phyloP scores from a whole-genome alignment of 1,140 invertebrate species.

The Geopemphigus sp. region DNA sequence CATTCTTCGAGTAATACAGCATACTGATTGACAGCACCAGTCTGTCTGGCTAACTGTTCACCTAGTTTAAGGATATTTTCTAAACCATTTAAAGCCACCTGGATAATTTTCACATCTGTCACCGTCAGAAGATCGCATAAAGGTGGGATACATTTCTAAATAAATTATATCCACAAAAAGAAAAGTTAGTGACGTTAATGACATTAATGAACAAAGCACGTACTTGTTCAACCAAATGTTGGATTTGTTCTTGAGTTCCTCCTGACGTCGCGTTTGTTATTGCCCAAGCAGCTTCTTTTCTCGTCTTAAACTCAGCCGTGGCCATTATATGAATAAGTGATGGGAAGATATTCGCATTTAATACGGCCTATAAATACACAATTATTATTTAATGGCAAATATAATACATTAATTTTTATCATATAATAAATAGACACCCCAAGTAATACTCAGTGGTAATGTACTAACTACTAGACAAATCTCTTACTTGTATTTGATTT shows the following conservation, averaged over 20 bases:
- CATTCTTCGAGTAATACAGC: conserved; percentile 93
- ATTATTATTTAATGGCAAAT: not conserved
- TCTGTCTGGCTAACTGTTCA: conserved; percentile 73
- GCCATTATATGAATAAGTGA: conserved; percentile 85
- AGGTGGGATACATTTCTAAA: conserved; percentile 82
- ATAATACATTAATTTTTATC: not conserved
- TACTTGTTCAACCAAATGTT: conserved; percentile 61
- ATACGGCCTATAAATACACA: conserved; percentile 70
- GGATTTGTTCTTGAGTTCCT: conserved; percentile 89
- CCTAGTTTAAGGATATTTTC: conserved; percentile 94
- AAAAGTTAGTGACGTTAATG: conserved; percentile 51
- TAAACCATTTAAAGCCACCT: conserved; percentile 92
- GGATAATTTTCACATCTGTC: conserved; percentile 95
- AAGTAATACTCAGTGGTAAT: no score
- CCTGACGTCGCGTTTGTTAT: conserved; percentile 97
- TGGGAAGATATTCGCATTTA: conserved; percentile 94
- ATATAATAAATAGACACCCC: not conserved
- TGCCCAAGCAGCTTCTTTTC: conserved; percentile 97
- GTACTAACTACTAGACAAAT: no score
- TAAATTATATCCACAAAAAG: conserved; percentile 27
- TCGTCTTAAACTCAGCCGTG: conserved; percentile 92
- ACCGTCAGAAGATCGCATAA: conserved; percentile 91
- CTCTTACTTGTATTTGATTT: conserved; percentile 80
- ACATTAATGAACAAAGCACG: conserved; percentile 54
- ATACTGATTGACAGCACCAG: conserved; percentile 79